A percentile compares a stretch with the other conserved stretches of the same genome.
phyloP scores from a whole-genome alignment of 2,888 invertebrate genomes.

The Odontothrips loti region DNA sequence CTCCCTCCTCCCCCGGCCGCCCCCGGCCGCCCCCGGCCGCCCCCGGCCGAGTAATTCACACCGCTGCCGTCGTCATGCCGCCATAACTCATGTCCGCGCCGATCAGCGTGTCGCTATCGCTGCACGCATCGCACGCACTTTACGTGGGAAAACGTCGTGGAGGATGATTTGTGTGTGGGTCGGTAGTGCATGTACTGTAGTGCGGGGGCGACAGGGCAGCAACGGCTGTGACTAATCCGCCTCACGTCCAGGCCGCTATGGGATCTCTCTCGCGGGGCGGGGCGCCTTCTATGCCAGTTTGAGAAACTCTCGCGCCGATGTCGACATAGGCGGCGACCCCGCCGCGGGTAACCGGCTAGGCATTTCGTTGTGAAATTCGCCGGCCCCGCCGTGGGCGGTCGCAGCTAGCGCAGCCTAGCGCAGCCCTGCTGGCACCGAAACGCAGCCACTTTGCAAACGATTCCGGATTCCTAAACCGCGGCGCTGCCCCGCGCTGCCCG shows the following conservation, averaged over 20 bases:
- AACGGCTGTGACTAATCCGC: neutral
- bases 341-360: neutral
- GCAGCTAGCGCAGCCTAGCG: neutral
- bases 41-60: conserved; percentile 18
- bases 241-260: too few species aligned
- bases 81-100: neutral
- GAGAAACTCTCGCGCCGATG: too few species aligned
- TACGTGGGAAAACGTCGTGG: too few species aligned
- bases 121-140: too few species aligned
- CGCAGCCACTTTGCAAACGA: neutral
- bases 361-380: too few species aligned
- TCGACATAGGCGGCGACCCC: too few species aligned
- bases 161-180: too few species aligned
- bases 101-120: neutral
- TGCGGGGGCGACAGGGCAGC: too few species aligned
- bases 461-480: neutral
- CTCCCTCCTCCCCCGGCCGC: neutral
- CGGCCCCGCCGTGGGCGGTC: neutral
- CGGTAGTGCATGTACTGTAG: too few species aligned
- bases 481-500: too few species aligned
- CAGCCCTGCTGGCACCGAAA: neutral
- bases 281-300: too few species aligned
- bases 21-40: neutral
- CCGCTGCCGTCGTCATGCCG: neutral
- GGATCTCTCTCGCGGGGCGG: too few species aligned